A percentile compares a stretch with the other conserved stretches of the same genome.
Evolutionary conservation across 2,888 invertebrate species (phyloP).

Genomic region (Ellobium chinense): DNA sequence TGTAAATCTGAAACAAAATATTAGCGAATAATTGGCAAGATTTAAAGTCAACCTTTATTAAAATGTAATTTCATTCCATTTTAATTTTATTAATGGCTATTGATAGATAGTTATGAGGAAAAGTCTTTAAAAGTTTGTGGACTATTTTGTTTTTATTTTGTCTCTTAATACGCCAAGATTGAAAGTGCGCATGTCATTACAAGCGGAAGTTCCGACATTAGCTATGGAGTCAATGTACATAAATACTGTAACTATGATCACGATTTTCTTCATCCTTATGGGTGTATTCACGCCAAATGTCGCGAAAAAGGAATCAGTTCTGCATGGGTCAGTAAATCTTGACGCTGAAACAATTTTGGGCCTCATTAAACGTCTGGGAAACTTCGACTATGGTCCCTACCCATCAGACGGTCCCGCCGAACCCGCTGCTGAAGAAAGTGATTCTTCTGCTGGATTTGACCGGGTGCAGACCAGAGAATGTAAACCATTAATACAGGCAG

Average conservation of each 20-base stretch:
- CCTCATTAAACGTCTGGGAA: constrained; percentile 22
- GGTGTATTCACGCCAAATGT: neutral
- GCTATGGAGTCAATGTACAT: neutral
- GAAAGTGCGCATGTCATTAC: constrained; percentile 37
- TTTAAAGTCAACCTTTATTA: too few species aligned
- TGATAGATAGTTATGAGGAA: too few species aligned
- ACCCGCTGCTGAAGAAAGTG: neutral
- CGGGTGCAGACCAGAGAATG: neutral
- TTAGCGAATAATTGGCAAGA: too few species aligned
- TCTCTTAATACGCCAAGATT: constrained; percentile 9
- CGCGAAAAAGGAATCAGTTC: constrained; percentile 3
- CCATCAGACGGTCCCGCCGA: neutral
- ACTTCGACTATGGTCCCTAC: neutral
- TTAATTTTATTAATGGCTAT: too few species aligned
- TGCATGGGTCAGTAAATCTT: neutral
- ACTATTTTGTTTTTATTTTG: constrained; percentile 34
- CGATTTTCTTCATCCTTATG: neutral
- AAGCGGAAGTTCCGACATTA: constrained; percentile 33
- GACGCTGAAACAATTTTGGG: neutral
- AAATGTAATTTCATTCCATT: neutral
- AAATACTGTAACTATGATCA: neutral
- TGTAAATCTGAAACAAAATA: too few species aligned
- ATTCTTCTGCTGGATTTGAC: neutral
- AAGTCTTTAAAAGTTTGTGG: too few species aligned
- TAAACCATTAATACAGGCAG: constrained; percentile 1